Base-by-base conservation (phyloP, 2,888 invertebrate species). In the Prenolepis imparis region DNA sequence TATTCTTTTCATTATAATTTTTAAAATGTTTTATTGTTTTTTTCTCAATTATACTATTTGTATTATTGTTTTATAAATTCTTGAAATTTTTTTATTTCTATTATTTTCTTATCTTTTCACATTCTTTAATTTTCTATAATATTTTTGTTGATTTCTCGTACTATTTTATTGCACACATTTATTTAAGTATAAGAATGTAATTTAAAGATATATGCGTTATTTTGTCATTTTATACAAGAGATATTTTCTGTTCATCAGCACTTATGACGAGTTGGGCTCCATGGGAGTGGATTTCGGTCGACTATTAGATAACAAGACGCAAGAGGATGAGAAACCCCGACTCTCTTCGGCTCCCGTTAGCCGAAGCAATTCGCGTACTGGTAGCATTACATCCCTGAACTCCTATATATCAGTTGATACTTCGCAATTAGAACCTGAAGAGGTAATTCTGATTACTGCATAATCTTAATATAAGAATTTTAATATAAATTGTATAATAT, bases 261-360 rank as follows among this genome's bases (percentile, higher is more conserved):
- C 97, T 82, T 98, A 97, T 92, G 96, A 96, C 24, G 96, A 97
- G 1, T 95, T 98, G 2, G 96, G 97, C 88, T 96, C 96, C 5
- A 96, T 96, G 6, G 98, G 98, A 0, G 94, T 98, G 89, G 97
- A 98, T 94, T 98, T 98, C 94, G 97, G 97, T 0, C 95, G 97
- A 91, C 94, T 98, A 85, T 93, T 98, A 82, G 96, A 95, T 80
- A 89, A 88, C 6, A 90, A 92, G 52, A 32, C 94, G 0, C 95
- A 95, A 59, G 92, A 93, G 12, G 95, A 95, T 12, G 93, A 93
- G 59, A 90, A 91, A 67, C 8, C 77, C 39, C 90, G 86, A 3
- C 64, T 91, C 4, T 74, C 91, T 0, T 92, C 93, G 0, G 83
- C 61, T 24, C 88, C 93, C 4, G 84, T 86, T 0, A 94, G 93